Evolutionary conservation across 2,113 vertebrate species (phyloP), one percentile per base, ranked within the genome.

Genomic region (Coturnix japonica): DNA sequence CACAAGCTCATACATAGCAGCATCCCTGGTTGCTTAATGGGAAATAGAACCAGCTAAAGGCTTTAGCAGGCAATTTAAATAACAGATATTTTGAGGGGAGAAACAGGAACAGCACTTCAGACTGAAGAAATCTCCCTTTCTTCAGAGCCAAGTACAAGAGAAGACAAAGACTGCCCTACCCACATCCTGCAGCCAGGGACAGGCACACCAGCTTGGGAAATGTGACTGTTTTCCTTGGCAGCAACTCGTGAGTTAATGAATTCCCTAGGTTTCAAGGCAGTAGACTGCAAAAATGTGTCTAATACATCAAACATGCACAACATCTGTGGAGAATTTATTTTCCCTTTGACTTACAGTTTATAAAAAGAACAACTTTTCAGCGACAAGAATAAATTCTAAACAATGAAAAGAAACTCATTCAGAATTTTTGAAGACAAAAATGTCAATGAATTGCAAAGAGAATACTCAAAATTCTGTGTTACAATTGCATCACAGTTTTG

Each of bases 281-380:
- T 73, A 66, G 63, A 57, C 74, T 88, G 77, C 83, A 94, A 93
- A 91, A 95, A 95, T 93, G 92, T 85, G 81, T 73, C 84, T 87
- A 82, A 81, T 91, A 94, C 81, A 96, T 95, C 91, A 94, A 96
- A 95, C 71, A 77, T 64, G 71, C 33, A 74, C 46, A 93, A 89
- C 91, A 95, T 93, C 91, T 93, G 89, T 85, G 90, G 80, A 89
- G 87, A 93, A 66, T 94, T 95, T 94, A 1, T 89, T 89, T 87
- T 89, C 63, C 81, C 60, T 95, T 93, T 96, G 90, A 95, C 93
- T 95, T 93, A 88, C 69, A 56, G 56, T 92, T 95, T 85, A 9
- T 64, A 91, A 95, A 93, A 80, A 79, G 46, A 87, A 67, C 70
- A 75, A 93, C 71, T 89, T 92, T 67, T 13, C 74, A 93, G 81